Conservation (phyloP, 2,797 vertebrate species). For the Vultur gryphus region DNA sequence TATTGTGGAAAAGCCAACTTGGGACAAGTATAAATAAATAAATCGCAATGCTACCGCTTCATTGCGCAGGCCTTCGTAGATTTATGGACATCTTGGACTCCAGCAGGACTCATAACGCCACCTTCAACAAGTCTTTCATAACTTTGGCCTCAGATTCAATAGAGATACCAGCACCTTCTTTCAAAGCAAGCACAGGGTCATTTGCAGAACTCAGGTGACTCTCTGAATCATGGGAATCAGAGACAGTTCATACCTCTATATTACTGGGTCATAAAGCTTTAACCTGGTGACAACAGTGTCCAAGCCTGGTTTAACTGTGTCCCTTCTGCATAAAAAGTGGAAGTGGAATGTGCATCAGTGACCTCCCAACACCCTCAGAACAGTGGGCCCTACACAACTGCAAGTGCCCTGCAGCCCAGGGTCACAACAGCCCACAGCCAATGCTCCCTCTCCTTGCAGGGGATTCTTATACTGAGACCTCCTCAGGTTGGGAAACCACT, state of each 20-base stretch:
- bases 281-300: neutral
- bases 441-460: neutral
- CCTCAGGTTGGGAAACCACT: neutral
- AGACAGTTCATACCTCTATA: neutral
- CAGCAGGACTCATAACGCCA: neutral
- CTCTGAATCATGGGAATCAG: neutral
- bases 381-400: neutral
- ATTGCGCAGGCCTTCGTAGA: neutral
- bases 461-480: neutral
- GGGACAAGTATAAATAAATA: neutral
- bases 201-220: neutral
- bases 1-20: neutral
- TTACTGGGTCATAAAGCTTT: neutral
- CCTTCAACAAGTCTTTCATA: neutral
- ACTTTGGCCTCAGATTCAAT: neutral
- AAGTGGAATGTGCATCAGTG: neutral
- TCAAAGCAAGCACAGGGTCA: neutral
- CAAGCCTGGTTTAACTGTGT: neutral
- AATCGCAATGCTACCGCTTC: neutral
- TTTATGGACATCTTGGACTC: neutral
- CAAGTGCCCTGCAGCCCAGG: neutral
- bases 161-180: neutral
- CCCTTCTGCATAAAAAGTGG: neutral
- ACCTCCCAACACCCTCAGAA: neutral
- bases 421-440: neutral